Base-by-base conservation (phyloP, 1,140 invertebrate species). In the Nebria ingens region DNA sequence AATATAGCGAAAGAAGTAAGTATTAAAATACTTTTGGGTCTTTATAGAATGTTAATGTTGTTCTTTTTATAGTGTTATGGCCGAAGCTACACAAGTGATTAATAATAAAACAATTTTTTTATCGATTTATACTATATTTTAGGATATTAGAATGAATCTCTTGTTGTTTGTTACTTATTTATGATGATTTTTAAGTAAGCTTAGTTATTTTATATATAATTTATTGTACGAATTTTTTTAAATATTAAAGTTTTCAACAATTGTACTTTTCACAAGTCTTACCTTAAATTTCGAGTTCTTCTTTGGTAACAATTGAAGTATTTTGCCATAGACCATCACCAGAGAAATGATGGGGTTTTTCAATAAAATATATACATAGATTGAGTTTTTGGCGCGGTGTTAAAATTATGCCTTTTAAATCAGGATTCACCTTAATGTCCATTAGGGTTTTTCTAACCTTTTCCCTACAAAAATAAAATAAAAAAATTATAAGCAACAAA, bases 1-100 rank as follows among this genome's bases (percentile, higher is more conserved):
- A 71, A 76, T 58, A 77, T 82, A 56, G 82, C 83, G n/a, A 74
- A 81, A 66, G 71, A 78, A 65, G 81, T 76, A 51, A 3, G 25
- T 55, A 59, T 34, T n/a, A n/a, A n/a, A n/a, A n/a, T n/a, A n/a
- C n/a, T n/a, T n/a, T n/a, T n/a, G n/a, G n/a, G n/a, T n/a, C n/a
- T n/a, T n/a, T n/a, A n/a, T n/a, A n/a, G n/a, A n/a, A n/a, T n/a
- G n/a, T n/a, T n/a, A n/a, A n/a, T n/a, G n/a, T n/a, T n/a, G n/a
- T n/a, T n/a, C n/a, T n/a, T n/a, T n/a, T n/a, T n/a, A n/a, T n/a
- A n/a, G n/a, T n/a, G n/a, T n/a, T n/a, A n/a, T n/a, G n/a, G n/a
- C n/a, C n/a, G n/a, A n/a, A n/a, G n/a, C n/a, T n/a, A n/a, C n/a
- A n/a, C n/a, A n/a, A n/a, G n/a, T n/a, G n/a, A n/a, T n/a, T n/a